Base-by-base conservation (phyloP, 2,113 vertebrate species). In the Scomber scombrus region DNA sequence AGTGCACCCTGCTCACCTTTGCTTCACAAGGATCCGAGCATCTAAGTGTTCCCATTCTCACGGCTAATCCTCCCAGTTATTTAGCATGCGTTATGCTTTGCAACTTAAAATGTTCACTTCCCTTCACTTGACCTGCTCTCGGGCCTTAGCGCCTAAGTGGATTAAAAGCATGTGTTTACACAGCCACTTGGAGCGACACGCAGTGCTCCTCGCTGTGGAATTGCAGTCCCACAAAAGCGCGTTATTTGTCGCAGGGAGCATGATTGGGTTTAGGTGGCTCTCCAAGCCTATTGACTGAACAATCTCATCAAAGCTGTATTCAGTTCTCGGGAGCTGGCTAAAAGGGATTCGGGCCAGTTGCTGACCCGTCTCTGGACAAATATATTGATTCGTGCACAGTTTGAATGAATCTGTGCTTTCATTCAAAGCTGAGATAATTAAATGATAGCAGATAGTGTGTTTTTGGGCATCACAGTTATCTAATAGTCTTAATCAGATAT, bases 141-240 rank as follows among this genome's bases (percentile, higher is more conserved):
- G 29, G 63, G 18, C 72, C 49, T 23, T 4, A 50, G 8, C 46
- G 61, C 64, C 49, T 64, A 66, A 89, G 80, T 85, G 85, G 90
- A 92, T 92, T 91, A 90, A 56, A 83, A 79, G 75, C 23, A 14
- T 80, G 81, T 83, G 83, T 91, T 80, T 85, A 85, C 80, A 75
- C 79, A 82, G 65, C 54, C 71, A 64, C 84, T 88, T 76, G 71
- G 79, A 89, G 40, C 49, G 14, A 45, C 58, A 62, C 11, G 14
- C 50, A 5, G 52, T 4, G 12, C 47, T 26, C 54, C 46, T 16
- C n/a, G 10, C 69, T 68, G 65, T 67, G 51, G 66, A 9, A 65
- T 21, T 40, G 58, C 65, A 9, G 60, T 72, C 55, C 63, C 55
- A 75, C 66, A 81, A 63, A 74, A 57, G 76, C 84, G 57, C 19